Percentiles rank a stretch among this genome's conserved stretches.
phyloP scores from a whole-genome alignment of 2,797 vertebrate genomes.

The Centroberyx gerrardi region DNA sequence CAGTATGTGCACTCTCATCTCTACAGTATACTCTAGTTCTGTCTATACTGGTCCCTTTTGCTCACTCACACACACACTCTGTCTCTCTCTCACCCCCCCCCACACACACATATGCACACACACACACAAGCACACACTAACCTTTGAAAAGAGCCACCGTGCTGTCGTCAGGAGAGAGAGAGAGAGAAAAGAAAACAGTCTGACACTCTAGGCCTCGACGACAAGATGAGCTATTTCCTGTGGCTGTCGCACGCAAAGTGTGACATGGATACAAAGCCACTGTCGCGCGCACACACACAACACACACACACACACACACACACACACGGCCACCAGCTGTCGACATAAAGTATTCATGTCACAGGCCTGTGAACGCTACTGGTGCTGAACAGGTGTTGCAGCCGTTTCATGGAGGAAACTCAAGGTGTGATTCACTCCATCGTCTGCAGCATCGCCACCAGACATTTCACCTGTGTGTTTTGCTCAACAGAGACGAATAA shows the following conservation, averaged over 20 bases:
- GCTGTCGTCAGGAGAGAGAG: slow-evolving; percentile 12
- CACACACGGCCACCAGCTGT: slow-evolving; percentile 55
- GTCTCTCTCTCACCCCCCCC: neutral
- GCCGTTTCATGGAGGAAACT: slow-evolving; percentile 28
- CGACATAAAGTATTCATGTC: slow-evolving; percentile 71
- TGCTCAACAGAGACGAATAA: neutral
- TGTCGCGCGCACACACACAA: neutral
- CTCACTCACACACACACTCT: slow-evolving; percentile 3
- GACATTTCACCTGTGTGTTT: slow-evolving; percentile 34
- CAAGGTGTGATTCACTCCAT: slow-evolving; percentile 31
- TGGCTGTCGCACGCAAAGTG: slow-evolving; percentile 35
- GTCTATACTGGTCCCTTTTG: slow-evolving; percentile 11
- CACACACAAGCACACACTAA: slow-evolving; percentile 25
- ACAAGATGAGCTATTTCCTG: slow-evolving; percentile 39
- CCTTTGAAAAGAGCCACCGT: slow-evolving; percentile 35
- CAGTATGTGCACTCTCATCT: neutral
- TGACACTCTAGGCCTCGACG: slow-evolving; percentile 15
- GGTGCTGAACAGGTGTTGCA: slow-evolving; percentile 48
- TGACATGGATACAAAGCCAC: slow-evolving; percentile 43
- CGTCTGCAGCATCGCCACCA: no score
- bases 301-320: slow-evolving; percentile 19
- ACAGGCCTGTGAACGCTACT: slow-evolving; percentile 39
- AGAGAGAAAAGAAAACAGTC: slow-evolving; percentile 11
- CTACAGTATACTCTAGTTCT: neutral
- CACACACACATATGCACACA: slow-evolving; percentile 15